Conservation (phyloP, 2,888 invertebrate species). For the Eudemis profundana region DNA sequence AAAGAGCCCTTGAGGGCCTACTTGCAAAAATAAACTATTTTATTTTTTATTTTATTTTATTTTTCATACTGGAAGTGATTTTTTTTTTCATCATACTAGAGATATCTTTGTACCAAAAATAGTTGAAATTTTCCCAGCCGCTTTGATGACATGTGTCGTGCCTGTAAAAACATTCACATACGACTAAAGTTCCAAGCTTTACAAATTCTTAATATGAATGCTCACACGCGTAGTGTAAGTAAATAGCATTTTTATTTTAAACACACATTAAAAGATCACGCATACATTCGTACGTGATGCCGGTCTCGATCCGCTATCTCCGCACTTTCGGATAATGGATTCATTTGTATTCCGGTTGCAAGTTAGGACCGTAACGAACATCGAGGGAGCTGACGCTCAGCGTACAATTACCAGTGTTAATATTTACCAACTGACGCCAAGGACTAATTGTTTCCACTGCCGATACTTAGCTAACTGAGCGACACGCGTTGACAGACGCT, state of each 20-base stretch:
- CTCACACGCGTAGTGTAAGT: no score
- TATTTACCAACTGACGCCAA: conserved; percentile 82
- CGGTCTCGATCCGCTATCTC: conserved; percentile 72
- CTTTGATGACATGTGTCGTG: no score
- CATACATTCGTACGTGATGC: conserved; percentile 69
- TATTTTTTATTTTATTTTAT: no score
- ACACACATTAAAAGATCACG: conserved; percentile 62
- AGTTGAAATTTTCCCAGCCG: no score
- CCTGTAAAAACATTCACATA: no score
- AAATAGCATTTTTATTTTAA: conserved; percentile 48
- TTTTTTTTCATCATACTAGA: no score
- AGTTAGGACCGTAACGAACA: conserved; percentile 82
- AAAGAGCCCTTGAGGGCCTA: no score
- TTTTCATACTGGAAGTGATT: no score
- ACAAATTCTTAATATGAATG: no score
- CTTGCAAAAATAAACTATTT: no score
- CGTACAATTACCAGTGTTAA: conserved; percentile 83
- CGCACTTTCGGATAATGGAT: conserved; percentile 80
- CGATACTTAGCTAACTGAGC: conserved; percentile 49
- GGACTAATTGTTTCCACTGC: conserved; percentile 76
- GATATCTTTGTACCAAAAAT: no score
- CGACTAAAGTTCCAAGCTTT: no score
- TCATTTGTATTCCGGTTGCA: conserved; percentile 83
- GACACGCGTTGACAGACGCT: conserved; percentile 8
- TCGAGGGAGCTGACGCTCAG: conserved; percentile 78